Evolutionary conservation across 2,113 vertebrate species (phyloP).

Genomic region (Nematolebias whitei): DNA sequence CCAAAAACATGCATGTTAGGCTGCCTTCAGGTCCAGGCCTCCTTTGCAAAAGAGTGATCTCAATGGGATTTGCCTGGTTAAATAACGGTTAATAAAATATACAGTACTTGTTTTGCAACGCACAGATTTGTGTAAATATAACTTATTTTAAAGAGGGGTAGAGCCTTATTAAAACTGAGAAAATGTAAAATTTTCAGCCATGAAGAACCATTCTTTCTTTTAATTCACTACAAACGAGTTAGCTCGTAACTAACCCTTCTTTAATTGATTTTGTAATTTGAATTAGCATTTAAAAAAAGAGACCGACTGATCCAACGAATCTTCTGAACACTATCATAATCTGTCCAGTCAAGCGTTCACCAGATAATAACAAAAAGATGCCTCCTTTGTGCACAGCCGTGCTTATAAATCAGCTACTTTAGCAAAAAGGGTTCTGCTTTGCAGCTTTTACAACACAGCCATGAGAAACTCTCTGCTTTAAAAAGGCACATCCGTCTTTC

Average conservation of each 20-base stretch:
- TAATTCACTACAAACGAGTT: no score
- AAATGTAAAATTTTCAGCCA: neutral
- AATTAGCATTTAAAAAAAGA: slow-evolving; percentile 22
- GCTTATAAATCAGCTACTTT: slow-evolving; percentile 32
- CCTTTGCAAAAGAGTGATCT: no score
- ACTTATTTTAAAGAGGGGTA: neutral
- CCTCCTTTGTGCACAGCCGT: slow-evolving; percentile 16
- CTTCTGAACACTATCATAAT: slow-evolving; percentile 30
- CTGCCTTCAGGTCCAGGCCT: no score
- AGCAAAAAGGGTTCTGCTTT: slow-evolving; percentile 6
- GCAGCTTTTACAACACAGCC: slow-evolving; percentile 51
- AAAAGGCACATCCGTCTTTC: slow-evolving; percentile 45
- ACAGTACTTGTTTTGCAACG: no score
- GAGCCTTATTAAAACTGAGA: neutral
- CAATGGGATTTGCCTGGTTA: no score
- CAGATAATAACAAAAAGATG: slow-evolving; percentile 5
- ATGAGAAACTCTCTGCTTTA: slow-evolving; percentile 51
- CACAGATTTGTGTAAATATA: no score
- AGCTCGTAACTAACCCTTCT: slow-evolving; percentile 21
- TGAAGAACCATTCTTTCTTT: no score
- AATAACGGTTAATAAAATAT: no score
- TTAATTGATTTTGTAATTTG: neutral
- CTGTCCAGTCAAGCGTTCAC: slow-evolving; percentile 28
- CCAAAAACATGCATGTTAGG: no score
- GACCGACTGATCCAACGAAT: slow-evolving; percentile 4